A percentile compares a stretch with the other conserved stretches of the same genome.
Conservation (phyloP, 53 echinoderm and acorn worm species). For the Glandiceps talaboti region DNA sequence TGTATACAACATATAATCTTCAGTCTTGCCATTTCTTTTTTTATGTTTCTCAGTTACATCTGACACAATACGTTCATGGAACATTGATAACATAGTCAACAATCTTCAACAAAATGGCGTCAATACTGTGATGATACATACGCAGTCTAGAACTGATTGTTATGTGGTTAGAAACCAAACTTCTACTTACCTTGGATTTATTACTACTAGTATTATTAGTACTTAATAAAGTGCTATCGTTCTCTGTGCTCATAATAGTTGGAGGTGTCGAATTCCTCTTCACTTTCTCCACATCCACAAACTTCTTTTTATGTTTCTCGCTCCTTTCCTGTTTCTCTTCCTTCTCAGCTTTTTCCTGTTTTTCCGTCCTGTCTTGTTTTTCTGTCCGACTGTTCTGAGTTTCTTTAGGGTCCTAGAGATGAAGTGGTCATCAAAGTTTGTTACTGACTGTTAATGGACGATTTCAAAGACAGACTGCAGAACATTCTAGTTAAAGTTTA, state of each 20-base stretch:
- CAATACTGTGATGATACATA: too few species aligned
- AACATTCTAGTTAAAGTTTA: too few species aligned
- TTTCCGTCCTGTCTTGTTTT: not conserved
- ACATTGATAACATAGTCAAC: too few species aligned
- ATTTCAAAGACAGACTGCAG: too few species aligned
- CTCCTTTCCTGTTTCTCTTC: conserved; percentile 39
- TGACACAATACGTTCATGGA: too few species aligned
- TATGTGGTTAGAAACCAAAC: too few species aligned
- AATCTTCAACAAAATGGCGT: too few species aligned
- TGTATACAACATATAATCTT: too few species aligned
- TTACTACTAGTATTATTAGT: not conserved
- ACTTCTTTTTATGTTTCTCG: conserved; percentile 58
- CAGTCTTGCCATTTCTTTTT: too few species aligned
- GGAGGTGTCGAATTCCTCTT: conserved; percentile 37
- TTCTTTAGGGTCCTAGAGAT: not conserved
- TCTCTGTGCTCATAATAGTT: conserved; percentile 23
- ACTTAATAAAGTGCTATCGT: not conserved
- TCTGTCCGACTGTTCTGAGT: not conserved
- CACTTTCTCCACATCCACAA: conserved; percentile 56
- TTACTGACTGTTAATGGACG: too few species aligned
- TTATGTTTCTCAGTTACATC: too few species aligned
- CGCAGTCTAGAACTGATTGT: too few species aligned
- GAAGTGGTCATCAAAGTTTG: not conserved
- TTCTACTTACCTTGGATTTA: not conserved
- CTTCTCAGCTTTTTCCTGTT: not conserved